Base-by-base conservation (phyloP, 1,140 invertebrate species). In the Drosophila chauvacae region DNA sequence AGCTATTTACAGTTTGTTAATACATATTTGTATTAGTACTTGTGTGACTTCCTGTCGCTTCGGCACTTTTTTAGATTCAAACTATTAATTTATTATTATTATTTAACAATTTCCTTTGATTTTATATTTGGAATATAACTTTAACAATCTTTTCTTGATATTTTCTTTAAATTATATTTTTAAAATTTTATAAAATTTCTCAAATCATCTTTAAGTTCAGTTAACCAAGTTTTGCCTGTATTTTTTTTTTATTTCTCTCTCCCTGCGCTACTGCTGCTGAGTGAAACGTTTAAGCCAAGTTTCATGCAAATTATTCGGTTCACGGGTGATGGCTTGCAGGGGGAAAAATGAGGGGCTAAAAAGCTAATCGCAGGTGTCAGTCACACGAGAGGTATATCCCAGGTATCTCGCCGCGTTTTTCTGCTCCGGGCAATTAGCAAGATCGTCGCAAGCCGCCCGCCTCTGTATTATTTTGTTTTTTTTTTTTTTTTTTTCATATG, bases 281-380 rank as follows among this genome's bases (percentile, higher is more conserved):
- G 72, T 68, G 33, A 69, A 80, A 56, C 78, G 72, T 81, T 82
- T 78, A 82, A 82, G 80, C 80, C 58, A 70, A 88, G 65, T 50
- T 73, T 68, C 77, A 88, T 88, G 84, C 80, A 88, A 88, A 88
- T 88, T 84, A 80, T 88, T 81, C 75, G 82, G 78, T 85, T 85
- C 77, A 85, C 51, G 61, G 62, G 47, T 48, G 59, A 39, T 48
- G 53, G 33, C 23, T 2, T 51, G 20, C 33, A 45, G 48, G 64
- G 65, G 47, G 58, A n/a, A 23, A 59, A 44, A 60, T 41, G 56
- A 45, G 57, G 73, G 57, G 39, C 58, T 51, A 65, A 63, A 60
- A 69, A 70, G 73, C 84, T 84, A 88, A 88, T 88, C 84, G 84
- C 80, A 77, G 78, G 84, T 88, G 84, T 88, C 84, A 88, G 76